These are phyloP conservation scores for Sebastes elongatus DNA, from an alignment of 2,797 vertebrate species.

Conservation along the genomic window DNA sequence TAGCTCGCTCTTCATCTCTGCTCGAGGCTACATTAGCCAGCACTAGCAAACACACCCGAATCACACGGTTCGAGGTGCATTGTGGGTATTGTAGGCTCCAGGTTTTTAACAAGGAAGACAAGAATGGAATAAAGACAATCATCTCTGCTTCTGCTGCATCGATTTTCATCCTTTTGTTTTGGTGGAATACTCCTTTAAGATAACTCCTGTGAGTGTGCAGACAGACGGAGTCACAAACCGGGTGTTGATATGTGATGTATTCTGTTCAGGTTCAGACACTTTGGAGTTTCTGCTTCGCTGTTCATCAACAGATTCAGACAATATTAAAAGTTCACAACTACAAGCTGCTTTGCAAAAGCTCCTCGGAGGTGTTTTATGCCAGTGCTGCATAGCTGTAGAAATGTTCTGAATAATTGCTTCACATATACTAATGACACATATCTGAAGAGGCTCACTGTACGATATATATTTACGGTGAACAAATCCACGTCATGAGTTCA, in stretches of 20 bases:
- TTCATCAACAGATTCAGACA: neutral
- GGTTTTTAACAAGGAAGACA: neutral
- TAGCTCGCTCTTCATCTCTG: neutral
- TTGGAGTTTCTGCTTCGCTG: neutral
- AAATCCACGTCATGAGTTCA: neutral
- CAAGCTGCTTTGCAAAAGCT: neutral
- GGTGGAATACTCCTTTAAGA: neutral
- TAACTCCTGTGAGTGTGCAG: neutral
- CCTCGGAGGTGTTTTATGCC: neutral
- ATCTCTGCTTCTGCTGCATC: neutral
- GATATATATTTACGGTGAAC: neutral
- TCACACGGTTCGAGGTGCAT: neutral
- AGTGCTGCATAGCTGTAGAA: neutral
- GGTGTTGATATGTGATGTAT: neutral
- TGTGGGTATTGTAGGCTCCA: neutral
- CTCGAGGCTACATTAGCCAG: neutral
- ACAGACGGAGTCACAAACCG: neutral
- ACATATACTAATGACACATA: neutral
- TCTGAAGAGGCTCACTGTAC: neutral
- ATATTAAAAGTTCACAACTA: neutral
- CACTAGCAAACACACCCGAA: neutral
- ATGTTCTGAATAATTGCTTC: neutral
- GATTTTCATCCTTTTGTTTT: neutral
- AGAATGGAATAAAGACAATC: neutral
- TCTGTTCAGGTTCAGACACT: neutral